Evolutionary conservation across 2,797 vertebrate genomes (phyloP).

Genomic region (Hirundo rustica): DNA sequence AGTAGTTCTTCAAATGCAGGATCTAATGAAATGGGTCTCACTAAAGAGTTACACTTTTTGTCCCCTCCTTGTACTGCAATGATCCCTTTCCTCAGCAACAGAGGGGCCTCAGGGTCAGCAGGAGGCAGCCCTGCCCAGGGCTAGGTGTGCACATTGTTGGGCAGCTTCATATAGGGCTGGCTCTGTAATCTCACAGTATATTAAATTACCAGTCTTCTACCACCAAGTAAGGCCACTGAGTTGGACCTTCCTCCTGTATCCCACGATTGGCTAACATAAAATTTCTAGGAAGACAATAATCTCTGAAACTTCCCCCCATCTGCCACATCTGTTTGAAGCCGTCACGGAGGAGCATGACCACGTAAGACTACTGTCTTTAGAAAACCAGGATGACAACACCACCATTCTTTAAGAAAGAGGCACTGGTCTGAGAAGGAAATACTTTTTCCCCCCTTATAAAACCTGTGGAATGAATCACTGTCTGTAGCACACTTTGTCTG

Average conservation of each 20-base stretch:
- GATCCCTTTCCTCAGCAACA: not conserved
- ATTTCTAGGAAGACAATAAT: not conserved
- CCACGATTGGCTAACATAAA: not conserved
- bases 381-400: not conserved
- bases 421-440: not conserved
- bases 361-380: not conserved
- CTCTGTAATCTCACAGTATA: no score
- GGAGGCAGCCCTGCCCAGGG: not conserved
- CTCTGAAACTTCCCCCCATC: not conserved
- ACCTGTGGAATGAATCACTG: not conserved
- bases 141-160: not conserved
- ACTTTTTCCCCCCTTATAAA: not conserved
- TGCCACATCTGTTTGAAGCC: not conserved
- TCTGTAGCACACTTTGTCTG: not conserved
- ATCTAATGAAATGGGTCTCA: not conserved
- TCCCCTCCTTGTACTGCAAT: not conserved
- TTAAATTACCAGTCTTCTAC: not conserved
- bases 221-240: not conserved
- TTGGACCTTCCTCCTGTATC: not conserved
- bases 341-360: not conserved
- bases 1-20: not conserved
- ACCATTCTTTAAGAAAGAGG: not conserved
- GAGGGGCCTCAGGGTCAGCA: not conserved
- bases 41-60: not conserved
- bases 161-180: not conserved